Percentiles rank a stretch among this genome's conserved stretches.
These are phyloP conservation scores for Arvicola amphibius DNA, from an alignment of 2,797 vertebrate species.

Conservation along the genomic window DNA sequence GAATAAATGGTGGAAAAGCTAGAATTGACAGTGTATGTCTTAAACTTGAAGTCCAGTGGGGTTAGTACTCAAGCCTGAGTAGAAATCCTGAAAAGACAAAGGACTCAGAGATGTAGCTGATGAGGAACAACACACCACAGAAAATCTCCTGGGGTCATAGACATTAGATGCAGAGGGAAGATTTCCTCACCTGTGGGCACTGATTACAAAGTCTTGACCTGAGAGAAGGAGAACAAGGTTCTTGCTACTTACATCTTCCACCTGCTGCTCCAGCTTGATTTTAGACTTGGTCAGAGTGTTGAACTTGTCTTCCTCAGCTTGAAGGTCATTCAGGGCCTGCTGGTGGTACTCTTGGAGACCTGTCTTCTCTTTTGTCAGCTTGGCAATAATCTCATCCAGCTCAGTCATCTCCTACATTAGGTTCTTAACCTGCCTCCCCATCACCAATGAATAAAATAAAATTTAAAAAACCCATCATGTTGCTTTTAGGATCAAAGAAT, in stretches of 20 bases:
- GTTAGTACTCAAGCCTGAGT: not conserved
- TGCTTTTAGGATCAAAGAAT: not conserved
- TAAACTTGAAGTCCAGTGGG: not conserved
- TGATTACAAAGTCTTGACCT: not conserved
- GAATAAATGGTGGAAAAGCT: not conserved
- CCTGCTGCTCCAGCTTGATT: conserved; percentile 93
- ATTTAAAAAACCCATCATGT: not conserved
- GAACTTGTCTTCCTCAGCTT: conserved; percentile 94
- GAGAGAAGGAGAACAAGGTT: not conserved
- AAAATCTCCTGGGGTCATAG: not conserved
- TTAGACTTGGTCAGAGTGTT: conserved; percentile 94
- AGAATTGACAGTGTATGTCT: not conserved
- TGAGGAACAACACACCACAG: not conserved
- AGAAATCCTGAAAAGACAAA: conserved; percentile 23
- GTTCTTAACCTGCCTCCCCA: conserved; percentile 90
- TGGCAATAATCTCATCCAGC: conserved; percentile 92
- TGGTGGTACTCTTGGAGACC: conserved; percentile 93
- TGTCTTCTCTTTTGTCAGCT: conserved; percentile 93
- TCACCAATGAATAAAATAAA: not conserved
- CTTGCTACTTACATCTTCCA: conserved; percentile 89
- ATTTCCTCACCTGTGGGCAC: not conserved
- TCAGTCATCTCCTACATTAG: conserved; percentile 93
- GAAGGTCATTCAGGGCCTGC: conserved; percentile 93
- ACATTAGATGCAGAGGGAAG: not conserved
- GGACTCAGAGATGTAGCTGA: not conserved